Percentiles rank a stretch among this genome's conserved stretches.
phyloP scores from a whole-genome alignment of 2,888 invertebrate species.

The Flexamia atlantica region DNA sequence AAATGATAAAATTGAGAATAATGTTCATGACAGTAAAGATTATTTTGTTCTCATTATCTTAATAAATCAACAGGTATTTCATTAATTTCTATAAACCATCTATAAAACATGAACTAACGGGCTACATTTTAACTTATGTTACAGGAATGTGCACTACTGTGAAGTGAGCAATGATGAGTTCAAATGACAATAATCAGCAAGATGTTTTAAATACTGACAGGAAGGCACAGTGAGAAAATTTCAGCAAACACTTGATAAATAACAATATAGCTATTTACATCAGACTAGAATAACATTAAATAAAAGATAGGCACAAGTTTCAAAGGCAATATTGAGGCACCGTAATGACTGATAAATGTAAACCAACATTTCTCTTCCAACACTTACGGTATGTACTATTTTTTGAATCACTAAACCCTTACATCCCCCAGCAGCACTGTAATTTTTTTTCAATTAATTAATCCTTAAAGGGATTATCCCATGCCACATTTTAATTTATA shows the following conservation, averaged over 20 bases:
- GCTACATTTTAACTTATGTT: neutral
- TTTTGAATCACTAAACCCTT: no score
- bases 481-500: no score
- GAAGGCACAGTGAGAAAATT: conserved; percentile 45
- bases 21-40: no score
- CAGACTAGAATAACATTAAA: conserved; percentile 43
- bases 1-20: no score
- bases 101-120: no score
- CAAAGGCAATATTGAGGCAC: conserved; percentile 9
- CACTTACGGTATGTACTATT: no score
- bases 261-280: conserved; percentile 20
- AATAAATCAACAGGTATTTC: no score
- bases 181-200: neutral
- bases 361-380: neutral
- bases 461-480: no score
- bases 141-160: conserved; percentile 11
- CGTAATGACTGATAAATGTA: neutral
- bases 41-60: no score
- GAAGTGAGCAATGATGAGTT: neutral
- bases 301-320: conserved; percentile 18
- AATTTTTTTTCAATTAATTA: no score
- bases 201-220: conserved; percentile 30
- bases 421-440: no score
- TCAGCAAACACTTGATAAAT: conserved; percentile 15
- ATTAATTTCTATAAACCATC: no score